phyloP scores from a whole-genome alignment of 1,140 invertebrate species.

The Brachionus sp. region DNA sequence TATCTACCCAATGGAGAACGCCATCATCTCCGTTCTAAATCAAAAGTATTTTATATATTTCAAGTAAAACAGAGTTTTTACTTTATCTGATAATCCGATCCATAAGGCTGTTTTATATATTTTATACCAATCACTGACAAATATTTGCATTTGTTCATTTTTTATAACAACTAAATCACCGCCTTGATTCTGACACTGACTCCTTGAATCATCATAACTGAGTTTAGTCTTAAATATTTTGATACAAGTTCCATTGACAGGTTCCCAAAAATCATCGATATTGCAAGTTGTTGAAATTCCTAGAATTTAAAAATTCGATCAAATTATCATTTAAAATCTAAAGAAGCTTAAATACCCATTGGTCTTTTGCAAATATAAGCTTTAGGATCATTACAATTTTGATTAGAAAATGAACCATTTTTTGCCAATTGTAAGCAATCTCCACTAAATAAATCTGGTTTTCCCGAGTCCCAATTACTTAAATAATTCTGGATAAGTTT shows the following conservation, averaged over 20 bases:
- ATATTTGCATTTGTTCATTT: constrained; percentile 29
- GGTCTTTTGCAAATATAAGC: constrained; percentile 39
- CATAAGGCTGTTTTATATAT: constrained; percentile 3
- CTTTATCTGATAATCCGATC: constrained; percentile 40
- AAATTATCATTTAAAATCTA: background rate
- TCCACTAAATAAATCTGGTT: constrained; percentile 4
- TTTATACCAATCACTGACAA: constrained; percentile 34
- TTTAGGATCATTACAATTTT: constrained; percentile 35
- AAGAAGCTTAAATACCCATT: background rate
- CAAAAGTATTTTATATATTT: background rate
- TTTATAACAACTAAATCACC: constrained; percentile 23
- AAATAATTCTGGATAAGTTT: background rate
- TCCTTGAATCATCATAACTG: constrained; percentile 2
- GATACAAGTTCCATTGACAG: constrained; percentile 43
- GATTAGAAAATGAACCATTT: constrained; percentile 1
- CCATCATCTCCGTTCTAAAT: constrained; percentile 30
- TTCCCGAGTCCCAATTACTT: constrained; percentile 26
- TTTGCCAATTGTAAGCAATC: constrained; percentile 27
- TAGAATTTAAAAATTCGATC: background rate
- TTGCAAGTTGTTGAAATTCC: constrained; percentile 20
- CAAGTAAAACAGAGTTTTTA: background rate
- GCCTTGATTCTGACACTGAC: constrained; percentile 13
- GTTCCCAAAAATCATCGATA: constrained; percentile 40
- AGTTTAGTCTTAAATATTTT: constrained; percentile 21
- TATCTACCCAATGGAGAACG: constrained; percentile 36